phyloP scores from a whole-genome alignment of 2,797 vertebrate genomes.

The Helarctos malayanus region DNA sequence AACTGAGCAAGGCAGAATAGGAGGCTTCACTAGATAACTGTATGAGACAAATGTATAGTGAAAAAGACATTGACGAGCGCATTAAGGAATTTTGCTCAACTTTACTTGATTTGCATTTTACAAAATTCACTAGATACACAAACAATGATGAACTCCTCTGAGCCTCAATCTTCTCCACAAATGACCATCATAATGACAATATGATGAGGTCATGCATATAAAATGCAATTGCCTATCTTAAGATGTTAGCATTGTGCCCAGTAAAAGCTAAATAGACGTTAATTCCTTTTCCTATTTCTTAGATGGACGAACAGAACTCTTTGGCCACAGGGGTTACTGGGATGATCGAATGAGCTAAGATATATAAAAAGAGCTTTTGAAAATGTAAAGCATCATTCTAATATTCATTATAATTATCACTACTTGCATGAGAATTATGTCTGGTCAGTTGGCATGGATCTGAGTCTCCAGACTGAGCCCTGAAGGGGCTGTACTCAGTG shows the following conservation, averaged over 20 bases:
- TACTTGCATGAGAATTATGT: background rate
- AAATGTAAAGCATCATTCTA: background rate
- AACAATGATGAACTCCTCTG: background rate
- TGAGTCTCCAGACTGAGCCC: background rate
- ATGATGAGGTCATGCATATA: background rate
- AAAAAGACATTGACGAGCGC: background rate
- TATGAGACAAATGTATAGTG: background rate
- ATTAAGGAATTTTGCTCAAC: background rate
- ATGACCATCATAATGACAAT: background rate
- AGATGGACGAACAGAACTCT: background rate
- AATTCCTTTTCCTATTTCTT: background rate
- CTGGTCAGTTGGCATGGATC: background rate
- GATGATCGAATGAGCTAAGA: background rate
- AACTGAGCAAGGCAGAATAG: background rate
- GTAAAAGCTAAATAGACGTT: background rate
- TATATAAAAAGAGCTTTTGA: background rate
- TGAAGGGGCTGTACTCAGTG: background rate
- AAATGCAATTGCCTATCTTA: background rate
- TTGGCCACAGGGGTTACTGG: background rate
- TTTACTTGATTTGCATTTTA: constrained; percentile 6
- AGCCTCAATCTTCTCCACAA: background rate
- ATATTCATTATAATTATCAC: background rate
- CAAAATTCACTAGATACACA: background rate
- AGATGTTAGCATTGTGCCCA: background rate
- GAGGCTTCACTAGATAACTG: background rate